Base-by-base conservation (phyloP, 2,888 invertebrate genomes). In the Hypsopygia costalis region DNA sequence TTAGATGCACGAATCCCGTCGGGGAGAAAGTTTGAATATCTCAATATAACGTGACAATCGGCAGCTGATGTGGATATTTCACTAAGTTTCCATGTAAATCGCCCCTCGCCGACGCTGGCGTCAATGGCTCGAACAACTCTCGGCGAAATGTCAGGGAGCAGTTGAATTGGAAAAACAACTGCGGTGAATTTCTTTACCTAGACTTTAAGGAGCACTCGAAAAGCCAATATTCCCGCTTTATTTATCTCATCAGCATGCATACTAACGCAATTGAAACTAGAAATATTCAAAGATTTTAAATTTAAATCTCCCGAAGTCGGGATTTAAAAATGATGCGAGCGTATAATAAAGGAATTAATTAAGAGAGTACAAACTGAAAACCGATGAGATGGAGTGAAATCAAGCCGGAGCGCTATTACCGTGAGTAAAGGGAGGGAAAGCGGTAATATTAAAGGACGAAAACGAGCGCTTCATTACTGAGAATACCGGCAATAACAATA, bases 401-500 rank as follows among this genome's bases (percentile, higher is more conserved):
- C 73, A 71, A 78, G 74, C 70, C 62, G 54, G 65, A 69, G 66
- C 53, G 66, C 70, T 64, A 74, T 78, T 69, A 77, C 61, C 61
- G 66, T 69, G 74, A 77, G 74, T 73, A 74, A 74, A 76, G 73
- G 64, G 75, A 76, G 69, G 63, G 56, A 69, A 76, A 81, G 70
- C 78, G 74, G 79, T 63, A 64, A 79, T 82, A 82, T 81, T 81
- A 80, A 75, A 78, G 77, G 71, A 80, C 76, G 83, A 79, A 79
- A 86, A 86, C 81, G 86, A 81, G 77, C 81, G 74, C 68, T 83
- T 86, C 82, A 87, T 88, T 86, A 85, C 85, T 66, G 70, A 58
- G 65, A 82, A 82, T 80, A 78, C 73, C 64, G 76, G 81, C 72
- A 81, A 87, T 88, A 88, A 87, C 87, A 88, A 87, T 87, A 83